Evolutionary conservation across 2,113 vertebrate genomes (phyloP).

Genomic region (Opisthocomus hoazin): DNA sequence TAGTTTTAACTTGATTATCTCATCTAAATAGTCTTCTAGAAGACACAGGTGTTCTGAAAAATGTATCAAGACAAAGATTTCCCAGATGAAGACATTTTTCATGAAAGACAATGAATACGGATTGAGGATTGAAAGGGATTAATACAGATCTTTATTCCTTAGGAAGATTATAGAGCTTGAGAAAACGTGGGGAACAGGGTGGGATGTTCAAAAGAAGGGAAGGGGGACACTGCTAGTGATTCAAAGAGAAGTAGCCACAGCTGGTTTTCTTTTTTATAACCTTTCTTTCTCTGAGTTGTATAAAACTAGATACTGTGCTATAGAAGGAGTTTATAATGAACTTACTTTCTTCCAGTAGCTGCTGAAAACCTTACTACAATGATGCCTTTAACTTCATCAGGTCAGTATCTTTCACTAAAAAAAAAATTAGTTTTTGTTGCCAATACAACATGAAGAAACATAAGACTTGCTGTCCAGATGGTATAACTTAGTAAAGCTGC

Average conservation of each 20-base stretch:
- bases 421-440: neutral
- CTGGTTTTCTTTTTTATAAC: neutral
- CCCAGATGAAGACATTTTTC: neutral
- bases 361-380: neutral
- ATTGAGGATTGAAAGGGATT: neutral
- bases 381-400: neutral
- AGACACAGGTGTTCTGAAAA: neutral
- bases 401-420: neutral
- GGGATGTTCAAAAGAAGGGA: neutral
- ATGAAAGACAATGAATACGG: neutral
- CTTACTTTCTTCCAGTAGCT: neutral
- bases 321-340: neutral
- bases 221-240: neutral
- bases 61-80: neutral
- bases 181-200: neutral
- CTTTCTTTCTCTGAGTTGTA: neutral
- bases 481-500: neutral
- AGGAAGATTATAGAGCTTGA: neutral
- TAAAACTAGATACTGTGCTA: neutral
- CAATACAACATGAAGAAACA: neutral
- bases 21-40: neutral
- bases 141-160: neutral
- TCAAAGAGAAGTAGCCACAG: neutral
- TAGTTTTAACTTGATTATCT: neutral
- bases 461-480: neutral